Percentiles rank a stretch among this genome's conserved stretches.
These are phyloP conservation scores for Dendrolimus houi DNA, from an alignment of 2,888 invertebrate genomes.

Conservation along the genomic window DNA sequence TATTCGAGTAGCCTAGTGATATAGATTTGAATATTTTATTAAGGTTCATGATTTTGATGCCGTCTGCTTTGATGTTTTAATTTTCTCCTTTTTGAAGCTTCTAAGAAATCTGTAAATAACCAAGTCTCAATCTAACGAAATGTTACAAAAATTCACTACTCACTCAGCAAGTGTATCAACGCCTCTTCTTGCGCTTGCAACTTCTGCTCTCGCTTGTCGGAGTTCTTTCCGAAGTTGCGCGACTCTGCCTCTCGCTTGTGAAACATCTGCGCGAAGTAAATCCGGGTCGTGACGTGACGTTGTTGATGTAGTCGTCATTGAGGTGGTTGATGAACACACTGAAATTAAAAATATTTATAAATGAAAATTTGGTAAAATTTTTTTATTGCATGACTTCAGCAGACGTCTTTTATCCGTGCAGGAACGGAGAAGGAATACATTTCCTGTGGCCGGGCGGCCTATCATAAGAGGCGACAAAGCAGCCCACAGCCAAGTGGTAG, in stretches of 20 bases:
- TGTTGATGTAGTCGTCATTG: constrained; percentile 82
- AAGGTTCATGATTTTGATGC: too few relatives aligned
- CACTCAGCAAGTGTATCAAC: constrained; percentile 94
- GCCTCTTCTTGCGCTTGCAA: constrained; percentile 93
- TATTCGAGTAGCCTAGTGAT: too few relatives aligned
- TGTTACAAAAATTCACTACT: constrained; percentile 39
- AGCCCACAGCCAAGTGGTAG: too few relatives aligned
- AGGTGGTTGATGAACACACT: constrained; percentile 90
- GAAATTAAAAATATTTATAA: constrained; percentile 9
- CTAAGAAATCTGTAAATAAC: background rate
- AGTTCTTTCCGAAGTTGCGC: constrained; percentile 92
- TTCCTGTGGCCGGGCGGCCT: too few relatives aligned
- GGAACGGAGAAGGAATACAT: too few relatives aligned
- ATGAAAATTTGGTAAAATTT: too few relatives aligned
- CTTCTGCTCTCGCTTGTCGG: constrained; percentile 93
- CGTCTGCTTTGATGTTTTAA: too few relatives aligned
- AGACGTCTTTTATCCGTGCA: too few relatives aligned
- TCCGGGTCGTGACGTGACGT: constrained; percentile 97
- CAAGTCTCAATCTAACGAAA: background rate
- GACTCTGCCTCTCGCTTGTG: constrained; percentile 91
- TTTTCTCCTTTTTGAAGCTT: too few relatives aligned
- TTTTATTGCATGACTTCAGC: too few relatives aligned
- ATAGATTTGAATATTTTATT: too few relatives aligned
- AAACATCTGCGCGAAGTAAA: constrained; percentile 92
- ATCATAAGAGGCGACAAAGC: too few relatives aligned